phyloP scores from a whole-genome alignment of 1,140 invertebrate genomes.

The Hypothenemus hampei region DNA sequence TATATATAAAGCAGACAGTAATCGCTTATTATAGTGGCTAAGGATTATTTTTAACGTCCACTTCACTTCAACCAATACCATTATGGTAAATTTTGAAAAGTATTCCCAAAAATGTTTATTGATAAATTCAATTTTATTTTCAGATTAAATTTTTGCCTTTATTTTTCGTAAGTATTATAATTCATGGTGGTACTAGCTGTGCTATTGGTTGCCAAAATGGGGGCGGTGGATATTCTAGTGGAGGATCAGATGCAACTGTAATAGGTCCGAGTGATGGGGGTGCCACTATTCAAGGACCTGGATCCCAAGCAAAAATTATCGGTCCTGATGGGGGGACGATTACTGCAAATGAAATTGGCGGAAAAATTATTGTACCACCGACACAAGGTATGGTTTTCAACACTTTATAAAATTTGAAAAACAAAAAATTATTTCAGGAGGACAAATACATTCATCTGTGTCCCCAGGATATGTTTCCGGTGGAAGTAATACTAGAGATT shows the following conservation, averaged over 20 bases:
- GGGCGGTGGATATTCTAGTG: slow-evolving; percentile 1
- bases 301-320: slow-evolving; percentile 22
- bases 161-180: slow-evolving; percentile 1
- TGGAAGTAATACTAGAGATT: slow-evolving; percentile 1
- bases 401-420: neutral
- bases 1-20: slow-evolving; percentile 20
- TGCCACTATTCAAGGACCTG: slow-evolving; percentile 32
- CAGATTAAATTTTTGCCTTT: slow-evolving; percentile 2
- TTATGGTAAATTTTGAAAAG: neutral
- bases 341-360: slow-evolving; percentile 30
- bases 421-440: slow-evolving; percentile 18
- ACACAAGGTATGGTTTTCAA: slow-evolving; percentile 25
- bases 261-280: slow-evolving; percentile 34
- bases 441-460: slow-evolving; percentile 30
- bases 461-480: slow-evolving; percentile 30
- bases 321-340: slow-evolving; percentile 36
- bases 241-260: slow-evolving; percentile 16
- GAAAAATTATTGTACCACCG: slow-evolving; percentile 32
- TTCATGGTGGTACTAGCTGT: neutral
- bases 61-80: neutral
- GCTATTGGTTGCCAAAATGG: slow-evolving; percentile 6
- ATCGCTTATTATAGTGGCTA: slow-evolving; percentile 6
- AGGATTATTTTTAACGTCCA: neutral
- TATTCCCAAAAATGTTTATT: neutral
- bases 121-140: neutral